Percentiles rank a stretch among this genome's conserved stretches.
phyloP scores from a whole-genome alignment of 2,797 vertebrate species.

The Brotula barbata region DNA sequence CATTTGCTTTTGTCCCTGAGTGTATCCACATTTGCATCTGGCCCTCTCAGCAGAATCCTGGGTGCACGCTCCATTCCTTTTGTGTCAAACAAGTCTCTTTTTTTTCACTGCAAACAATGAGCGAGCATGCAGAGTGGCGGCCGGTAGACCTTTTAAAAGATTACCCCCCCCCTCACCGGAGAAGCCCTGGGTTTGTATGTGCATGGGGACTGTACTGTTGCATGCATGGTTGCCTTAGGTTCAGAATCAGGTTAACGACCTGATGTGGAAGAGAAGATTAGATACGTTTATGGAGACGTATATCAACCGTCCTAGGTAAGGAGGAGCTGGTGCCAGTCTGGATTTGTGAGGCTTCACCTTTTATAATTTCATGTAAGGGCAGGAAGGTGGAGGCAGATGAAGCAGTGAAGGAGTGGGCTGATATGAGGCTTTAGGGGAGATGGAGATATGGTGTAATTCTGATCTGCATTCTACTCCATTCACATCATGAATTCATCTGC shows the following conservation, averaged over 20 bases:
- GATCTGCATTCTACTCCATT: conserved; percentile 47
- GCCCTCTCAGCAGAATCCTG: conserved; percentile 21
- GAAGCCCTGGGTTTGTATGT: conserved; percentile 54
- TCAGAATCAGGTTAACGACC: conserved; percentile 26
- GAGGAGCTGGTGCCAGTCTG: conserved; percentile 11
- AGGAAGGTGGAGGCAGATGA: conserved; percentile 11
- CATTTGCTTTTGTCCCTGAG: conserved; percentile 32
- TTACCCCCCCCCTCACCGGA: not conserved
- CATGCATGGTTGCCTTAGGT: conserved; percentile 58
- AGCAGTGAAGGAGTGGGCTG: conserved; percentile 23
- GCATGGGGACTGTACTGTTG: conserved; percentile 56
- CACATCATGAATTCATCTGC: conserved; percentile 60
- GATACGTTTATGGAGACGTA: conserved; percentile 15
- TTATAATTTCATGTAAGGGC: not conserved
- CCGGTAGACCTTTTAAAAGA: conserved; percentile 2
- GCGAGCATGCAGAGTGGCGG: conserved; percentile 4
- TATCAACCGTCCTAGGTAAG: not conserved
- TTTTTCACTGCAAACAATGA: conserved; percentile 36
- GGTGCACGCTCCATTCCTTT: conserved; percentile 27
- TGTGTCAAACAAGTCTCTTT: conserved; percentile 45
- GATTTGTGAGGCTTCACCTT: conserved; percentile 3
- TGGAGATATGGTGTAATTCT: conserved; percentile 27
- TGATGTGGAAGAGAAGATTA: conserved; percentile 30
- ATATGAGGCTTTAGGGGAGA: conserved; percentile 18
- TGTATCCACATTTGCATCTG: conserved; percentile 30